A percentile compares a stretch with the other conserved stretches of the same genome.
These are phyloP conservation scores for Onychomys leucogaster DNA, from an alignment of 2,797 vertebrate genomes.

Conservation along the genomic window DNA sequence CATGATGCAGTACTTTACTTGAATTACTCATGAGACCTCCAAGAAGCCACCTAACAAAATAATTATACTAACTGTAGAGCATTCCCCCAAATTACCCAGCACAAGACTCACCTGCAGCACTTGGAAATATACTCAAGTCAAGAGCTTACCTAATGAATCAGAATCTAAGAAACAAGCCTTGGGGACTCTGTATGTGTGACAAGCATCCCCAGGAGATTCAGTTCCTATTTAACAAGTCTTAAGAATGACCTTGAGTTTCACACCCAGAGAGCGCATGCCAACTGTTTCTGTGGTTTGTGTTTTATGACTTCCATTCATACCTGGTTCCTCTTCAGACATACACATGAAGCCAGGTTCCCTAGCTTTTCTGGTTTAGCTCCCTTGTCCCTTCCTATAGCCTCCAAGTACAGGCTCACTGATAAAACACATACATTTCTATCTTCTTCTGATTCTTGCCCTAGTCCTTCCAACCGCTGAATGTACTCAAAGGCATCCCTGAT, in stretches of 20 bases:
- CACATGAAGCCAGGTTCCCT: neutral
- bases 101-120: neutral
- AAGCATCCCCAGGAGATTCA: neutral
- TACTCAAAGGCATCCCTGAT: neutral
- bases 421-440: neutral
- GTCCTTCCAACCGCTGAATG: neutral
- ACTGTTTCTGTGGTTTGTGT: neutral
- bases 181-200: neutral
- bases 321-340: slow-evolving; percentile 13
- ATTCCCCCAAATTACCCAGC: neutral
- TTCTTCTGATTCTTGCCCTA: neutral
- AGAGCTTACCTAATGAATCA: neutral
- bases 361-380: neutral
- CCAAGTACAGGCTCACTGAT: neutral
- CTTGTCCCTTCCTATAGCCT: neutral
- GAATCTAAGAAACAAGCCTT: slow-evolving; percentile 5
- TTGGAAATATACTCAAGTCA: neutral
- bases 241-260: neutral
- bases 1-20: slow-evolving; percentile 13
- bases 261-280: neutral
- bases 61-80: neutral
- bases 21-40: neutral
- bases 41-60: neutral
- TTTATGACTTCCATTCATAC: slow-evolving; percentile 38
- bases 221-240: neutral